Percentiles rank a stretch among this genome's conserved stretches.
Evolutionary conservation across 2,113 vertebrate species (phyloP).

Genomic region (Spizaetus ornatus): DNA sequence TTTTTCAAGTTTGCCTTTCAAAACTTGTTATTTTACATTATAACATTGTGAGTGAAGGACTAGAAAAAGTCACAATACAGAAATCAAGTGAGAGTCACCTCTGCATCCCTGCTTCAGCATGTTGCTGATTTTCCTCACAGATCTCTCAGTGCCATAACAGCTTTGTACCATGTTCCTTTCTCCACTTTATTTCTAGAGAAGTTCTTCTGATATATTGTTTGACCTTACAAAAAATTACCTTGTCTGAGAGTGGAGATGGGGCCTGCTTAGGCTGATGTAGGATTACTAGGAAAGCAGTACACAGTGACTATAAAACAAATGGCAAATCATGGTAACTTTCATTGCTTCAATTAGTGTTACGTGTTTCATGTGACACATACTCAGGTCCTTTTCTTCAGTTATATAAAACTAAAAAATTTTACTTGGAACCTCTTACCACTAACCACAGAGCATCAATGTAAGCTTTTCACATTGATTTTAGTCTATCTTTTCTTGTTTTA

Average conservation of each 20-base stretch:
- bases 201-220: background rate
- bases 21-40: background rate
- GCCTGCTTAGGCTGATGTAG: background rate
- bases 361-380: background rate
- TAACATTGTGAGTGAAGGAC: background rate
- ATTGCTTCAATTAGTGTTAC: background rate
- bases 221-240: background rate
- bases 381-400: background rate
- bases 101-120: background rate
- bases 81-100: background rate
- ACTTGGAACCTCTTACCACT: background rate
- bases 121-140: background rate
- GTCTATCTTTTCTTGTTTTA: background rate
- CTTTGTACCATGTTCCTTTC: background rate
- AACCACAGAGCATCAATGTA: background rate
- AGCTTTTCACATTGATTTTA: background rate
- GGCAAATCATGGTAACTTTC: background rate
- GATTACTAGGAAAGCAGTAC: background rate
- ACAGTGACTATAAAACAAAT: background rate
- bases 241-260: background rate
- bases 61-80: background rate
- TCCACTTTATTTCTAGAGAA: background rate
- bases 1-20: background rate
- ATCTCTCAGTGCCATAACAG: background rate
- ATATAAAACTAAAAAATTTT: background rate